These are phyloP conservation scores for Rhinopithecus roxellana DNA, from an alignment of 2,113 vertebrate species.

Conservation along the genomic window DNA sequence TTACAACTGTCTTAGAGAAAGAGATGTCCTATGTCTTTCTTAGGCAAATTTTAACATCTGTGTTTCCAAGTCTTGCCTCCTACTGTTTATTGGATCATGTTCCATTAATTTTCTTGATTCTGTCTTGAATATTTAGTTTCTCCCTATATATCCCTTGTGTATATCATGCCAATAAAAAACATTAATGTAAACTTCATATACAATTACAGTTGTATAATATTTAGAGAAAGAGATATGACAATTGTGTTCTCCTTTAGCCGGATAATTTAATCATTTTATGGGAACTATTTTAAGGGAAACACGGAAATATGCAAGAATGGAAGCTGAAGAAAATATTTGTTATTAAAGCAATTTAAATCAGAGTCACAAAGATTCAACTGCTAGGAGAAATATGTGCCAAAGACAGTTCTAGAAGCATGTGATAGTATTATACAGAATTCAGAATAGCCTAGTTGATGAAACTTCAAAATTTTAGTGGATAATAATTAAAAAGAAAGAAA, in stretches of 20 bases:
- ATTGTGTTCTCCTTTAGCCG: background rate
- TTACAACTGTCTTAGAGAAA: background rate
- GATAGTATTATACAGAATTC: background rate
- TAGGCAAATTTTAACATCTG: background rate
- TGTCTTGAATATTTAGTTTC: background rate
- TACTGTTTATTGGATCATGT: background rate
- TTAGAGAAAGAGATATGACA: background rate
- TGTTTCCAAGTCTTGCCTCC: background rate
- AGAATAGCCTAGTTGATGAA: background rate
- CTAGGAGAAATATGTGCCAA: background rate
- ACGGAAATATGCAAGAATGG: background rate
- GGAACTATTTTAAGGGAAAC: background rate
- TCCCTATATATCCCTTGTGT: background rate
- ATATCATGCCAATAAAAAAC: background rate
- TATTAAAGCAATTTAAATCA: background rate
- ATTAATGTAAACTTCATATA: background rate
- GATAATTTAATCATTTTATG: background rate
- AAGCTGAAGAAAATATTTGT: background rate
- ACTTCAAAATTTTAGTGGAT: background rate
- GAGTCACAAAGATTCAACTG: background rate
- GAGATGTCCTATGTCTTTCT: background rate
- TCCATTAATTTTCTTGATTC: background rate
- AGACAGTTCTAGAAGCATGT: background rate
- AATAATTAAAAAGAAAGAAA: background rate
- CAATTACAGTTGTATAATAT: background rate